Evolutionary conservation across 2,797 vertebrate genomes (phyloP).

Genomic region (Pipistrellus pygmaeus): DNA sequence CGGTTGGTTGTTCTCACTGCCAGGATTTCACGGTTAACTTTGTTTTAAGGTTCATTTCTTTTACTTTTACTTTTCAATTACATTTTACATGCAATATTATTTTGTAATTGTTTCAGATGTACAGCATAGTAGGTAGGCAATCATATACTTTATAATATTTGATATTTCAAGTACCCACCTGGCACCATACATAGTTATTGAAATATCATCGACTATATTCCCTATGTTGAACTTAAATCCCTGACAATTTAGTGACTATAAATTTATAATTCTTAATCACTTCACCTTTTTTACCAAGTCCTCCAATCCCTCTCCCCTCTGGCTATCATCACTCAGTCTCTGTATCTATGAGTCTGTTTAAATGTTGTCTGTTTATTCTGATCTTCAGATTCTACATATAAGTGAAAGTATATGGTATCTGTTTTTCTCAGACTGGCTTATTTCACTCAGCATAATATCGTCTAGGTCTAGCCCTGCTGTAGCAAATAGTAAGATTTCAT

Average conservation of each 20-base stretch:
- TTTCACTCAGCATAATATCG: not conserved
- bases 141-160: not conserved
- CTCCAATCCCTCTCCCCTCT: not conserved
- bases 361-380: not conserved
- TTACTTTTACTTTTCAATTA: not conserved
- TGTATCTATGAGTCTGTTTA: not conserved
- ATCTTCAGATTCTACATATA: not conserved
- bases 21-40: not conserved
- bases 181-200: not conserved
- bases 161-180: not conserved
- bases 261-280: not conserved
- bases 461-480: not conserved
- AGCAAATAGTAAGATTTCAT: not conserved
- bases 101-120: not conserved
- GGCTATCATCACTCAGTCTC: not conserved
- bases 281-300: not conserved
- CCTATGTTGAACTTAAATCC: not conserved
- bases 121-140: not conserved
- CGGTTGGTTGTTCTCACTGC: not conserved
- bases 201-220: not conserved
- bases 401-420: not conserved
- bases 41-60: not conserved
- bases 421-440: not conserved
- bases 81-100: not conserved
- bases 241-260: not conserved